A percentile compares a stretch with the other conserved stretches of the same genome.
phyloP scores from a whole-genome alignment of 2,113 vertebrate species.

The Grammomys dolichurus region DNA sequence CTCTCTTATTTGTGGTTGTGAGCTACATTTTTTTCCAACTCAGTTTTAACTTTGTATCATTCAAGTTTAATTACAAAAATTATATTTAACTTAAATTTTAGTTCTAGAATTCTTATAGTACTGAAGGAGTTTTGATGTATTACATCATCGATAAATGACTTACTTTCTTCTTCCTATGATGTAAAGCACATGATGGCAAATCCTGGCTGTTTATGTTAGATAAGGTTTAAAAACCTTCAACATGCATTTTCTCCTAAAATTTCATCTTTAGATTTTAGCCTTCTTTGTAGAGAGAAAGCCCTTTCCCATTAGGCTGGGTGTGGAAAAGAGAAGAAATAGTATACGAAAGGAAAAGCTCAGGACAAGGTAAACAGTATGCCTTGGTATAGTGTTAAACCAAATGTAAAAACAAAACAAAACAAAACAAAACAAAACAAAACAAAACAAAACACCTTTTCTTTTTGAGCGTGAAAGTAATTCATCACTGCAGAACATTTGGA shows the following conservation, averaged over 20 bases:
- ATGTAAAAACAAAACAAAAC: neutral
- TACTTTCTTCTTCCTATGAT: neutral
- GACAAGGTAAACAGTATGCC: neutral
- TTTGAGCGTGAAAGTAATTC: neutral
- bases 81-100: neutral
- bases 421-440: no score
- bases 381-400: conserved; percentile 49
- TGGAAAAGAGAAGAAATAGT: conserved; percentile 51
- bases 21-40: neutral
- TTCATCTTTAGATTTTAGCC: neutral
- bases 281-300: conserved; percentile 24
- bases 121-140: neutral
- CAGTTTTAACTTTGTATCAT: conserved; percentile 1
- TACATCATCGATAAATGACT: neutral
- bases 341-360: conserved; percentile 21
- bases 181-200: neutral
- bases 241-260: conserved; percentile 18
- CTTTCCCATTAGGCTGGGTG: neutral
- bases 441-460: neutral
- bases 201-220: neutral
- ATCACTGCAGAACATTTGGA: conserved; percentile 12
- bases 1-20: neutral
- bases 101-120: neutral
- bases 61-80: neutral
- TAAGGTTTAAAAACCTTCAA: neutral